Conservation (phyloP, 2,797 vertebrate species). For the Pangasius larnaudii region DNA sequence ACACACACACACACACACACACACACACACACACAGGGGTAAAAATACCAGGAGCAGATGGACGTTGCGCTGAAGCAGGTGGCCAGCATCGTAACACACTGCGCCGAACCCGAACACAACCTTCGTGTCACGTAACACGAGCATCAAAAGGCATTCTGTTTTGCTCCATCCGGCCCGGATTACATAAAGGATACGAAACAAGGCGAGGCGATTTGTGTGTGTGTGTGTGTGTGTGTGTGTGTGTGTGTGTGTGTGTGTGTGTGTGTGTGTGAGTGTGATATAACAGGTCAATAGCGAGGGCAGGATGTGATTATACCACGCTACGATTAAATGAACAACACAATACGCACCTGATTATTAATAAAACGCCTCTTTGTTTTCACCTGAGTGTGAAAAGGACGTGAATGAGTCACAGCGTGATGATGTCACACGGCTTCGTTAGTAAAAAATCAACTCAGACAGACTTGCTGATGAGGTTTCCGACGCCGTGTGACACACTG, state of each 20-base stretch:
- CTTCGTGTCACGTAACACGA: slow-evolving; percentile 42
- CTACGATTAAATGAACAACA: slow-evolving; percentile 1
- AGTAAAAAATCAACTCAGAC: background rate
- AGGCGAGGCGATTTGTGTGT: background rate
- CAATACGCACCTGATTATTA: slow-evolving; percentile 23
- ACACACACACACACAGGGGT: slow-evolving; percentile 26
- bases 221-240: slow-evolving; percentile 14
- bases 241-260: slow-evolving; percentile 7
- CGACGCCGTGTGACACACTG: background rate
- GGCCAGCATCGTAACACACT: slow-evolving; percentile 57
- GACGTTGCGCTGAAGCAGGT: slow-evolving; percentile 70
- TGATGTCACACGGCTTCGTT: background rate
- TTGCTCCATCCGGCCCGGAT: background rate
- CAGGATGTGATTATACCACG: slow-evolving; percentile 14
- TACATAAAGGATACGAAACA: background rate
- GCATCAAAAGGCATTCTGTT: slow-evolving; percentile 4
- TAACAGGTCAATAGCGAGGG: slow-evolving; percentile 33
- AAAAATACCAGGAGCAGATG: slow-evolving; percentile 63
- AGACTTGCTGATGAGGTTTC: background rate
- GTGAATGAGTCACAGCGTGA: background rate
- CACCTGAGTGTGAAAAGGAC: background rate
- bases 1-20: slow-evolving; percentile 26
- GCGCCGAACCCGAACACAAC: slow-evolving; percentile 49
- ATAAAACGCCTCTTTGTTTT: slow-evolving; percentile 18
- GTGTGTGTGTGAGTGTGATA: slow-evolving; percentile 19